Percentiles rank a stretch among this genome's conserved stretches.
Evolutionary conservation across 2,797 vertebrate genomes (phyloP).

Genomic region (Coranthus polyacanthus): DNA sequence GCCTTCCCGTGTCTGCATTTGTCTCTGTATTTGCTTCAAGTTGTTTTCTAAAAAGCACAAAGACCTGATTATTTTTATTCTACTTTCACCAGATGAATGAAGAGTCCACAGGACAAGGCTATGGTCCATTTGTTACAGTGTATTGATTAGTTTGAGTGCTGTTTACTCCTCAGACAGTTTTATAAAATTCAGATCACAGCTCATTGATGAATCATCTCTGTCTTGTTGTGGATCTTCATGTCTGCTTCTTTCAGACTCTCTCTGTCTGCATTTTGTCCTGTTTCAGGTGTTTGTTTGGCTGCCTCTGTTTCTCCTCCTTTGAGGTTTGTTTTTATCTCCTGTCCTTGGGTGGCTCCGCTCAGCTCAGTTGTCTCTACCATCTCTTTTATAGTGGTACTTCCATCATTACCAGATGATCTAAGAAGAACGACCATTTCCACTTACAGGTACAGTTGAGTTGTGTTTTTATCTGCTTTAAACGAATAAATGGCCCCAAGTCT

Average conservation of each 20-base stretch:
- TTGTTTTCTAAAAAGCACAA: not conserved
- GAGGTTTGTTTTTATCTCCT: slow-evolving; percentile 42
- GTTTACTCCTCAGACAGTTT: slow-evolving; percentile 21
- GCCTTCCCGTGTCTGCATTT: not conserved
- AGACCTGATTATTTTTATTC: not conserved
- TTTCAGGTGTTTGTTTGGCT: slow-evolving; percentile 6
- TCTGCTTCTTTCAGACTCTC: slow-evolving; percentile 1
- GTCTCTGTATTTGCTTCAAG: not conserved
- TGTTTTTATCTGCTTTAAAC: not conserved
- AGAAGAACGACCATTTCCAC: slow-evolving; percentile 21
- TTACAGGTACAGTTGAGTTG: not conserved
- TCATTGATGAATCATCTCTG: slow-evolving; percentile 51
- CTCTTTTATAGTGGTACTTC: slow-evolving; percentile 32
- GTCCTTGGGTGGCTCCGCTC: slow-evolving; percentile 21
- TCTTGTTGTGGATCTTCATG: slow-evolving; percentile 20
- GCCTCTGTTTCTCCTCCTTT: slow-evolving; percentile 28
- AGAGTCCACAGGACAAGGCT: not conserved
- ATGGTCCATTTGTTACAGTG: slow-evolving; percentile 14
- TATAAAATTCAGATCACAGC: slow-evolving; percentile 24
- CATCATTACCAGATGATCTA: slow-evolving; percentile 27
- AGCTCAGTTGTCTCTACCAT: slow-evolving; percentile 45
- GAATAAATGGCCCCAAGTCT: not conserved
- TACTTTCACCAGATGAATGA: slow-evolving; percentile 14
- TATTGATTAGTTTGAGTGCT: slow-evolving; percentile 20
- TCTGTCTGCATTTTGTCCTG: slow-evolving; percentile 1